A percentile compares a stretch with the other conserved stretches of the same genome.
These are phyloP conservation scores for Yponomeuta sedellus DNA, from an alignment of 2,888 invertebrate genomes.

Conservation along the genomic window DNA sequence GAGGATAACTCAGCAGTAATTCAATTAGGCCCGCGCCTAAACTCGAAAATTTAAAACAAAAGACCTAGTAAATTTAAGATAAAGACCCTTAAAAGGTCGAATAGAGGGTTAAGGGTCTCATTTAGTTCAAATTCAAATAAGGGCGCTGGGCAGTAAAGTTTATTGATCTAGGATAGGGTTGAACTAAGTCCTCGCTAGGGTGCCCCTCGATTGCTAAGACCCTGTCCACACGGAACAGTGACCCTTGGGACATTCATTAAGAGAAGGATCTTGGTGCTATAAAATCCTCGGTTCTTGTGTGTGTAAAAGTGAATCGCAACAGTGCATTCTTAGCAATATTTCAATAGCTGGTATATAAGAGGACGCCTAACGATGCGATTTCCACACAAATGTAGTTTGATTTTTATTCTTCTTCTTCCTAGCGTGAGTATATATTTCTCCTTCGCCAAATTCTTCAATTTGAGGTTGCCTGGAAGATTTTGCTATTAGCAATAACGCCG, in stretches of 20 bases:
- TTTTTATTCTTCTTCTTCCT: no score
- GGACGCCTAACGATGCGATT: no score
- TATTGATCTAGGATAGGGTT: constrained; percentile 14
- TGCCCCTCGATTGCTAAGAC: neutral
- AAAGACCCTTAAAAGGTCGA: constrained; percentile 10
- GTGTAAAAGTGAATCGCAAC: neutral
- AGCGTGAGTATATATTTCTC: no score
- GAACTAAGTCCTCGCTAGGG: neutral
- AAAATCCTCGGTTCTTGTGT: neutral
- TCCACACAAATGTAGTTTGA: no score
- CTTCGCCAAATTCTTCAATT: no score
- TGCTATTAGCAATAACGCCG: no score
- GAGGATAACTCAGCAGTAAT: neutral
- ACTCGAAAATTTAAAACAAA: constrained; percentile 10
- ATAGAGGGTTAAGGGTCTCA: constrained; percentile 11
- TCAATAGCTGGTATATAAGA: no score
- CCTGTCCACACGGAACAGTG: neutral
- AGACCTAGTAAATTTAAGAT: constrained; percentile 14
- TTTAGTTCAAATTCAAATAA: constrained; percentile 15
- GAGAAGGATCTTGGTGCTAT: neutral
- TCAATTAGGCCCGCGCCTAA: neutral
- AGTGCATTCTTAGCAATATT: no score
- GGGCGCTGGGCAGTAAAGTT: constrained; percentile 11
- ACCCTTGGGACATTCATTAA: neutral
- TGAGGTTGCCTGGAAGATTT: no score